Percentiles rank a stretch among this genome's conserved stretches.
phyloP scores from a whole-genome alignment of 2,797 vertebrate species.

The Sebastes vulpes region DNA sequence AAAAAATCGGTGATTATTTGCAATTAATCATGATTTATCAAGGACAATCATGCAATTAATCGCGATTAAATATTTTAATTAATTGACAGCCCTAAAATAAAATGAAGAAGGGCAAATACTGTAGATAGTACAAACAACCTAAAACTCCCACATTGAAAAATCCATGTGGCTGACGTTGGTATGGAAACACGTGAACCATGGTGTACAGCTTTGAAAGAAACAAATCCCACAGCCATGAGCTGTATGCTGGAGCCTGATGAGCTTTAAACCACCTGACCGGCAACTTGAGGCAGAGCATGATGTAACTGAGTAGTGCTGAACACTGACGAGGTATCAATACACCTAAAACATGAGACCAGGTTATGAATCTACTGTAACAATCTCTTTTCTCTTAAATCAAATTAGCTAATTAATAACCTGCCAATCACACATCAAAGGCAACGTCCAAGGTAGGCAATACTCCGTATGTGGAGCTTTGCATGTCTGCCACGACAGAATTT shows the following conservation, averaged over 20 bases:
- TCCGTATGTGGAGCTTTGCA: not conserved
- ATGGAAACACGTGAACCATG: not conserved
- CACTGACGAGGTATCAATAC: not conserved
- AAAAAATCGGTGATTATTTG: too few relatives aligned
- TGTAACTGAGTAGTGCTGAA: not conserved
- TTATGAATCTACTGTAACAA: not conserved
- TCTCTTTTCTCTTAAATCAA: not conserved
- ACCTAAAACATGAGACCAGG: not conserved
- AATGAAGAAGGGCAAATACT: not conserved
- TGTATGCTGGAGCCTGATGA: not conserved
- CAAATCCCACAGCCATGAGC: not conserved
- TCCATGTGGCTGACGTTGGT: not conserved
- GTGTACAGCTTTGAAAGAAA: not conserved
- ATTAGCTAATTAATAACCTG: conserved; percentile 11
- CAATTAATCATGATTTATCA: too few relatives aligned
- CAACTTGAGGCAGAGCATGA: too few relatives aligned
- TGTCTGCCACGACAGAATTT: not conserved
- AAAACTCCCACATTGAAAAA: not conserved
- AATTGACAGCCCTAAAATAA: not conserved
- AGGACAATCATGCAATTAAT: too few relatives aligned
- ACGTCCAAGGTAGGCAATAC: not conserved
- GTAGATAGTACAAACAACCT: not conserved
- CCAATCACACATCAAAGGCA: too few relatives aligned
- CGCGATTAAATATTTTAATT: accelerated
- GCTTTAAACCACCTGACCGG: not conserved